These are phyloP conservation scores for Ginglymostoma cirratum DNA, from an alignment of 2,113 vertebrate species.

Conservation along the genomic window DNA sequence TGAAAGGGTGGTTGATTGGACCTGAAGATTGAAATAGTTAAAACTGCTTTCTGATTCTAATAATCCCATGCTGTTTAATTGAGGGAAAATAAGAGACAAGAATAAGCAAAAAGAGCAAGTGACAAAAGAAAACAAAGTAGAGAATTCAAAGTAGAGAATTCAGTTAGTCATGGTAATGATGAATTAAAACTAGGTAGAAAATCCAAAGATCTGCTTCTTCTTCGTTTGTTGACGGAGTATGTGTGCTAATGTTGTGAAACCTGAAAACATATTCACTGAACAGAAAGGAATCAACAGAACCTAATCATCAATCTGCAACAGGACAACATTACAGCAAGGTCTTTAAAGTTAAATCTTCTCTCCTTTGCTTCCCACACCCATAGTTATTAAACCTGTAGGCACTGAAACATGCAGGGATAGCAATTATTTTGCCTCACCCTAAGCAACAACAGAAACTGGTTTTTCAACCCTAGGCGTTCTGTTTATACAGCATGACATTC, in stretches of 20 bases:
- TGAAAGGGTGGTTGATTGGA: neutral
- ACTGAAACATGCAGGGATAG: neutral
- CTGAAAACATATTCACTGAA: neutral
- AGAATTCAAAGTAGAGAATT: neutral
- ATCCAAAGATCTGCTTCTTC: neutral
- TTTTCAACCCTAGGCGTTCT: neutral
- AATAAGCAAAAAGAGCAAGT: too few relatives aligned
- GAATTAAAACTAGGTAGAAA: neutral
- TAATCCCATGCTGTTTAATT: neutral
- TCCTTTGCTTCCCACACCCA: neutral
- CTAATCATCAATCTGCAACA: neutral
- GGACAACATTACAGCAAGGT: neutral
- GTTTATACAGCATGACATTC: slow-evolving; percentile 1
- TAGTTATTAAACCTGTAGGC: neutral
- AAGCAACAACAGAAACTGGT: neutral
- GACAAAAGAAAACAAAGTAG: neutral
- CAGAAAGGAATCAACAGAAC: neutral
- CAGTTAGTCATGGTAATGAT: neutral
- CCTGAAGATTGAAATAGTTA: neutral
- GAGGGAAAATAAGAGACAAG: too few relatives aligned
- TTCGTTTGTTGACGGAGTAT: neutral
- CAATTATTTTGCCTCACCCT: slow-evolving; percentile 31
- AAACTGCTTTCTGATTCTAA: neutral
- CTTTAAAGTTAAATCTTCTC: neutral
- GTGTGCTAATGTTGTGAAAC: neutral